These are phyloP conservation scores for Tursiops truncatus DNA, from an alignment of 2,113 vertebrate genomes.

Conservation along the genomic window DNA sequence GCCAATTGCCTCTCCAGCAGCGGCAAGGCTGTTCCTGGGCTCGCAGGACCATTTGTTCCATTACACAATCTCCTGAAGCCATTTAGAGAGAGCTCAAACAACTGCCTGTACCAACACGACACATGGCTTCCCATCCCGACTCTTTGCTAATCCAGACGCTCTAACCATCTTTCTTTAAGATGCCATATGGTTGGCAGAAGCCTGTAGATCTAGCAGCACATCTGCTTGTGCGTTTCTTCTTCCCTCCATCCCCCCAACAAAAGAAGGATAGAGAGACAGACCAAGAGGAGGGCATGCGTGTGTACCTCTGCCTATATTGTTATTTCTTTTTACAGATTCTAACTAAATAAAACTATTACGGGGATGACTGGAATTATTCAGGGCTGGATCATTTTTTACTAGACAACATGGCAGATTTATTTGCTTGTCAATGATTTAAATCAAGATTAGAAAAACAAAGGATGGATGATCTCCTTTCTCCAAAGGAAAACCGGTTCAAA, in stretches of 20 bases:
- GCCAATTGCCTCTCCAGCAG: constrained; percentile 95
- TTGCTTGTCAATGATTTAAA: constrained; percentile 66
- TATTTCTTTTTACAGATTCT: constrained; percentile 72
- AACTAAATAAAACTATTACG: constrained; percentile 76
- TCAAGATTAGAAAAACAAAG: constrained; percentile 78
- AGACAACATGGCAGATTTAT: constrained; percentile 39
- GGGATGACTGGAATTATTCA: constrained; percentile 58
- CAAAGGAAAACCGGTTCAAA: neutral
- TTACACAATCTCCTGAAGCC: constrained; percentile 98
- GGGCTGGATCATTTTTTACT: constrained; percentile 59
- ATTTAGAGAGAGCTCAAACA: constrained; percentile 94
- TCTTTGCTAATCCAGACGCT: constrained; percentile 96
- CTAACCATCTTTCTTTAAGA: constrained; percentile 97
- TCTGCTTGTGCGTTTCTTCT: constrained; percentile 96
- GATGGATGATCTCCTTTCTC: neutral
- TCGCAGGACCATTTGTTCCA: constrained; percentile 97
- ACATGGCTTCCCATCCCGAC: constrained; percentile 95
- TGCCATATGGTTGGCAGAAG: constrained; percentile 99
- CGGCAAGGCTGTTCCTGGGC: constrained; percentile 95
- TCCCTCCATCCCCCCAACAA: constrained; percentile 88
- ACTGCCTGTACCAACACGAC: constrained; percentile 97
- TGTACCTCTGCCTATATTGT: neutral
- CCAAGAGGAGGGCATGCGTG: neutral
- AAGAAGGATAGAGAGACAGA: constrained; percentile 76
- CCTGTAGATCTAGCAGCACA: constrained; percentile 99